A percentile compares a stretch with the other conserved stretches of the same genome.
Evolutionary conservation across 2,888 invertebrate species (phyloP).

Genomic region (Brachyptera putata): DNA sequence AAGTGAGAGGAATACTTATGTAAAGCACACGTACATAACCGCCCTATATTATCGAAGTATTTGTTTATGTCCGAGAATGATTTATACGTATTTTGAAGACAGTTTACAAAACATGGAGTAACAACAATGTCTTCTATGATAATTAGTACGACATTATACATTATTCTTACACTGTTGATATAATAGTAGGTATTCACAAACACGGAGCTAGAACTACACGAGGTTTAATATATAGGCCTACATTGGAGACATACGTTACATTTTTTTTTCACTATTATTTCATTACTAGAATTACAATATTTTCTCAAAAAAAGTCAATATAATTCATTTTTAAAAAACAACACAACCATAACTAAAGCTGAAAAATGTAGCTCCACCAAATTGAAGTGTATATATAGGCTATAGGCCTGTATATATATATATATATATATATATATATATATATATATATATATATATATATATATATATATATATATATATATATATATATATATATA

Average conservation of each 20-base stretch:
- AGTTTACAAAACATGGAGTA: conserved; percentile 15
- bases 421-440: too few relatives aligned
- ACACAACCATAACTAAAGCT: too few relatives aligned
- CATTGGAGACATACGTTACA: background rate
- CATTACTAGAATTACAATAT: background rate
- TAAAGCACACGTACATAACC: conserved; percentile 12
- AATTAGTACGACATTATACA: conserved; percentile 7
- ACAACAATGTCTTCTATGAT: conserved; percentile 7
- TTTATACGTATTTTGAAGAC: conserved; percentile 10
- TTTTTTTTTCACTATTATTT: background rate
- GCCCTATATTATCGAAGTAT: conserved; percentile 8
- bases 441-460: too few relatives aligned
- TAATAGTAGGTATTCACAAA: too few relatives aligned
- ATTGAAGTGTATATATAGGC: too few relatives aligned
- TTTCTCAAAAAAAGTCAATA: too few relatives aligned
- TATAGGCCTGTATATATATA: too few relatives aligned
- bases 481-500: too few relatives aligned
- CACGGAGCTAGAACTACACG: background rate
- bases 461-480: too few relatives aligned
- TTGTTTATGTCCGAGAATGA: background rate
- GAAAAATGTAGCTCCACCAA: too few relatives aligned
- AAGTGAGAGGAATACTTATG: conserved; percentile 3
- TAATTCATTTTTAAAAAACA: too few relatives aligned
- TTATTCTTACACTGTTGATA: background rate
- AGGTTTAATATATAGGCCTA: background rate